Evolutionary conservation across 2,113 vertebrate genomes (phyloP).

Genomic region (Fulmarus glacialis): DNA sequence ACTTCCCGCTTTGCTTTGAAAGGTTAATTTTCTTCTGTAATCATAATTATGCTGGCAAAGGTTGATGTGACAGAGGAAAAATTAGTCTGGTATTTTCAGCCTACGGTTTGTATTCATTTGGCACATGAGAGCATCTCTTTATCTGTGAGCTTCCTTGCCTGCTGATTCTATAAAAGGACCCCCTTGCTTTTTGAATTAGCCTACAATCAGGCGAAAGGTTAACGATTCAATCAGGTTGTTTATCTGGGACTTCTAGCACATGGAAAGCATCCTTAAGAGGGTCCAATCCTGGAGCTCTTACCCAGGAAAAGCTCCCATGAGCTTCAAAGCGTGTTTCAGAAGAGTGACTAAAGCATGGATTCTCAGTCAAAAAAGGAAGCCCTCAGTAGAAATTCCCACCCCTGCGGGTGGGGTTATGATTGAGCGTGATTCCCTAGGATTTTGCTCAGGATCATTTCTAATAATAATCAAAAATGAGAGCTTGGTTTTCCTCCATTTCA

Average conservation of each 20-base stretch:
- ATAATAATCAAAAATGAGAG: not conserved
- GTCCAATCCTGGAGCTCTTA: constrained; percentile 5
- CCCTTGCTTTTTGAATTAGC: constrained; percentile 64
- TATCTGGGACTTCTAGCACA: constrained; percentile 45
- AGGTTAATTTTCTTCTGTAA: constrained; percentile 66
- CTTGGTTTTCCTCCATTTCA: not conserved
- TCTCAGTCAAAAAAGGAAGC: not conserved
- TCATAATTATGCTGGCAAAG: constrained; percentile 62
- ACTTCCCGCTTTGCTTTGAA: not conserved
- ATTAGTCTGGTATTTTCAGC: constrained; percentile 68
- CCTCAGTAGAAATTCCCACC: not conserved
- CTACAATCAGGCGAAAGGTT: constrained; percentile 69
- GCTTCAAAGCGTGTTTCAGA: not conserved
- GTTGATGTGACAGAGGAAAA: constrained; percentile 61
- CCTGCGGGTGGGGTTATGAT: not conserved
- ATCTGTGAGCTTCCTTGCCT: constrained; percentile 62
- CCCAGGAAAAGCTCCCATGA: not conserved
- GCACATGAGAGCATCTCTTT: constrained; percentile 56
- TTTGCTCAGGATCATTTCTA: not conserved
- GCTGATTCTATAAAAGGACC: constrained; percentile 68
- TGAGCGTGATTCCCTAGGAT: not conserved
- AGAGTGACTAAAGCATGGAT: not conserved
- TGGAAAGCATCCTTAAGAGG: constrained; percentile 45
- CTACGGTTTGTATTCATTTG: constrained; percentile 47
- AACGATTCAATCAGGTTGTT: constrained; percentile 67